Percentiles rank a stretch among this genome's conserved stretches.
phyloP scores from a whole-genome alignment of 2,113 vertebrate genomes.

The Myrmecobius fasciatus region DNA sequence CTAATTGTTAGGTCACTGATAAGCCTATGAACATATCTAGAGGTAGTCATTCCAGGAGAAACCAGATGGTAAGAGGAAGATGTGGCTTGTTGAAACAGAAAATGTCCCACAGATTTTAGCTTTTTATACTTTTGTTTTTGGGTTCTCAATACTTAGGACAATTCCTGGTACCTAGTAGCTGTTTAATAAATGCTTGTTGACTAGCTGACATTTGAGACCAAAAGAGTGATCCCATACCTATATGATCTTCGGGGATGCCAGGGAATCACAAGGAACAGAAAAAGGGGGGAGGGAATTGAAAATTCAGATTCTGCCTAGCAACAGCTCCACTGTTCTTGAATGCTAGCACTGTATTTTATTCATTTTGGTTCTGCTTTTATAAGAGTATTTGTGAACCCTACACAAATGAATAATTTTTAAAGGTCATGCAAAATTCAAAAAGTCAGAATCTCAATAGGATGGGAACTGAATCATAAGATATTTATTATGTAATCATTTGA shows the following conservation, averaged over 20 bases:
- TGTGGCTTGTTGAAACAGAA: background rate
- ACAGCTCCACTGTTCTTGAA: background rate
- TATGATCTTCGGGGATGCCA: background rate
- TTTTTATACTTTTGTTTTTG: background rate
- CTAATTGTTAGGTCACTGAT: background rate
- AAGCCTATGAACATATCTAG: background rate
- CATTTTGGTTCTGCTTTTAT: background rate
- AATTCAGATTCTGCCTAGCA: background rate
- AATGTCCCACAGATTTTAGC: background rate
- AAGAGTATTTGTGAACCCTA: background rate
- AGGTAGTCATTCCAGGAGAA: background rate
- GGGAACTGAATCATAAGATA: background rate
- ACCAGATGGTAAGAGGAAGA: background rate
- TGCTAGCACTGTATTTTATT: background rate
- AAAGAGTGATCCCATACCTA: background rate
- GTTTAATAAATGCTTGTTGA: background rate
- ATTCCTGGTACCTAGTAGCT: background rate
- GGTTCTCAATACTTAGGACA: background rate
- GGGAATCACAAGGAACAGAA: background rate
- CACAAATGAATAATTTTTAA: background rate
- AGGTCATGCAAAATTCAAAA: background rate
- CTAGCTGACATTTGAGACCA: background rate
- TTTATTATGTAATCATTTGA: background rate
- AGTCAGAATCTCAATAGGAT: background rate
- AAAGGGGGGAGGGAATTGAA: background rate